A percentile compares a stretch with the other conserved stretches of the same genome.
These are phyloP conservation scores for Lycocerus yunnanus DNA, from an alignment of 2,888 invertebrate genomes.

Conservation along the genomic window DNA sequence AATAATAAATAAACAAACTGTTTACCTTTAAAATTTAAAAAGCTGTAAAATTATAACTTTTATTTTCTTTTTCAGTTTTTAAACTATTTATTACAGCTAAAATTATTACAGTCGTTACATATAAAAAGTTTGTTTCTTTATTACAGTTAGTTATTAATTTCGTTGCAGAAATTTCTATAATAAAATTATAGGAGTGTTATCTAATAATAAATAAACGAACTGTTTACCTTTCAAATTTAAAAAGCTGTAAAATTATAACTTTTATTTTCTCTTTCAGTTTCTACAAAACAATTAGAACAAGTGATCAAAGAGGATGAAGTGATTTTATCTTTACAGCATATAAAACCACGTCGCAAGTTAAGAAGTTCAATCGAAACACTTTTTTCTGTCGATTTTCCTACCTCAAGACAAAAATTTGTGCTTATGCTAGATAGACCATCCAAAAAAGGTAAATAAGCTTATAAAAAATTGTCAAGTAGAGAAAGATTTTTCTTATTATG, in stretches of 20 bases:
- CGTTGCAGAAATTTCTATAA: background rate
- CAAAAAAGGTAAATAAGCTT: constrained; percentile 57
- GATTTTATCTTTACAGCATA: constrained; percentile 59
- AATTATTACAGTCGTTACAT: background rate
- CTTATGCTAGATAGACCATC: constrained; percentile 61
- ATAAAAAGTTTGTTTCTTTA: background rate
- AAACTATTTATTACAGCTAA: no score
- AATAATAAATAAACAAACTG: no score
- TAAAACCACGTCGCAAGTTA: constrained; percentile 57
- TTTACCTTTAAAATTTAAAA: no score
- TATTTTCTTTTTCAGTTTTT: constrained; percentile 54
- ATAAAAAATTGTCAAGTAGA: background rate
- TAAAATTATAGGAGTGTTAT: no score
- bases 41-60: background rate
- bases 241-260: background rate
- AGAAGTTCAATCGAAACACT: constrained; percentile 59
- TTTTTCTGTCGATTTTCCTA: constrained; percentile 61
- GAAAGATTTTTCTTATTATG: background rate
- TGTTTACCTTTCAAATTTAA: no score
- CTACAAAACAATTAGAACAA: constrained; percentile 58
- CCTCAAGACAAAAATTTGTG: constrained; percentile 59
- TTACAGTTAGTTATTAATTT: background rate
- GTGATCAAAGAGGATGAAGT: constrained; percentile 60
- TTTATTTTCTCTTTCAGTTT: constrained; percentile 52
- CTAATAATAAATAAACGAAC: no score